Percentiles rank a stretch among this genome's conserved stretches.
Evolutionary conservation across 2,888 invertebrate species (phyloP).

Genomic region (Aphrophora alni): DNA sequence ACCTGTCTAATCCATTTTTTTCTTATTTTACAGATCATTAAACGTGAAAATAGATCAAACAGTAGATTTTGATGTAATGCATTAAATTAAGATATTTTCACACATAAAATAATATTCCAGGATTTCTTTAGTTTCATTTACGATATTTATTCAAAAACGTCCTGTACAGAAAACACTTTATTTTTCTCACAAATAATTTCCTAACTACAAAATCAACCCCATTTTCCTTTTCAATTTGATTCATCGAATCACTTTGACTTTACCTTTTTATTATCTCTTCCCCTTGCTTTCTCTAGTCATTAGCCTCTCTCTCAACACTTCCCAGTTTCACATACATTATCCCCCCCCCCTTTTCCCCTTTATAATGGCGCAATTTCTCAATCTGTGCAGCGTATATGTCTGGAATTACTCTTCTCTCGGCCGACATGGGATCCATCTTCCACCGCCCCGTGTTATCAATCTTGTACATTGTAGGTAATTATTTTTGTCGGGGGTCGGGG

Average conservation of each 20-base stretch:
- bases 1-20: no score
- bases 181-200: no score
- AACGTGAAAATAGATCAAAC: no score
- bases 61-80: no score
- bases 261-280: neutral
- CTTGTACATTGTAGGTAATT: conserved; percentile 6
- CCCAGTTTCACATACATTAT: conserved; percentile 2
- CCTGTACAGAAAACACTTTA: no score
- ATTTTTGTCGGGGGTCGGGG: neutral
- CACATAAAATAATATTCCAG: no score
- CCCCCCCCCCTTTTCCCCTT: neutral
- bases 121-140: no score
- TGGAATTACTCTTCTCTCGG: neutral
- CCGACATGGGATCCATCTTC: neutral
- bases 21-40: no score
- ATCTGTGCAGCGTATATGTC: neutral
- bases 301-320: neutral
- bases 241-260: conserved; percentile 2
- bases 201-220: no score
- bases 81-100: no score
- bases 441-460: neutral
- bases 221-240: neutral
- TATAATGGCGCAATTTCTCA: conserved; percentile 9
- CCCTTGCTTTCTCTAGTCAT: neutral
- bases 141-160: no score